These are phyloP conservation scores for Fukomys damarensis DNA, from an alignment of 2,113 vertebrate species.

Conservation along the genomic window DNA sequence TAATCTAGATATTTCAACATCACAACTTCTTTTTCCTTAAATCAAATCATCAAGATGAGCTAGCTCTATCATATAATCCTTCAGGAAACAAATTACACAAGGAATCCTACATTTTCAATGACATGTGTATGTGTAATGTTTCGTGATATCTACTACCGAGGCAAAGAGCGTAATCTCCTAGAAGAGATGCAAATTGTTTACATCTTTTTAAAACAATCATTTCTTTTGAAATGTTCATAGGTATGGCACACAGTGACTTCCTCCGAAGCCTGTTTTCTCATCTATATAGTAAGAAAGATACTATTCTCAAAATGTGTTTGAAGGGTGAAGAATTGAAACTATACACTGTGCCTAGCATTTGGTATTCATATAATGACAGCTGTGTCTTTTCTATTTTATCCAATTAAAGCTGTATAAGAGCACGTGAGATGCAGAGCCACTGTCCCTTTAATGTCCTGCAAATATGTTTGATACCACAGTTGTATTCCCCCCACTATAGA, in stretches of 20 bases:
- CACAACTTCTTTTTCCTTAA: neutral
- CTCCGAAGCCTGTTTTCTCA: neutral
- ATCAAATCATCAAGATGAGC: neutral
- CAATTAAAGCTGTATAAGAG: neutral
- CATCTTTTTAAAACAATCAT: neutral
- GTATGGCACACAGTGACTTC: neutral
- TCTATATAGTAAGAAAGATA: neutral
- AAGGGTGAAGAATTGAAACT: neutral
- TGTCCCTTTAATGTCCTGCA: neutral
- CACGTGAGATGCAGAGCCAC: neutral
- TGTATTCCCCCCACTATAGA: neutral
- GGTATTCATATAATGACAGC: neutral
- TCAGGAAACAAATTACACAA: neutral
- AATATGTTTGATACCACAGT: neutral
- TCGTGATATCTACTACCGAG: neutral
- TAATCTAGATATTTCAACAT: neutral
- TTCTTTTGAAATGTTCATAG: neutral
- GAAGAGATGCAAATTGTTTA: neutral
- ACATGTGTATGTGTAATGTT: neutral
- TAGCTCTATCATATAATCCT: neutral
- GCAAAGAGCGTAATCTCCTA: neutral
- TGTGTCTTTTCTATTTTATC: neutral
- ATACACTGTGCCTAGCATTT: neutral
- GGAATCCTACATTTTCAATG: neutral
- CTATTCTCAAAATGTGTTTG: neutral